These are phyloP conservation scores for Hiodon alosoides DNA, from an alignment of 2,113 vertebrate species.

Conservation along the genomic window DNA sequence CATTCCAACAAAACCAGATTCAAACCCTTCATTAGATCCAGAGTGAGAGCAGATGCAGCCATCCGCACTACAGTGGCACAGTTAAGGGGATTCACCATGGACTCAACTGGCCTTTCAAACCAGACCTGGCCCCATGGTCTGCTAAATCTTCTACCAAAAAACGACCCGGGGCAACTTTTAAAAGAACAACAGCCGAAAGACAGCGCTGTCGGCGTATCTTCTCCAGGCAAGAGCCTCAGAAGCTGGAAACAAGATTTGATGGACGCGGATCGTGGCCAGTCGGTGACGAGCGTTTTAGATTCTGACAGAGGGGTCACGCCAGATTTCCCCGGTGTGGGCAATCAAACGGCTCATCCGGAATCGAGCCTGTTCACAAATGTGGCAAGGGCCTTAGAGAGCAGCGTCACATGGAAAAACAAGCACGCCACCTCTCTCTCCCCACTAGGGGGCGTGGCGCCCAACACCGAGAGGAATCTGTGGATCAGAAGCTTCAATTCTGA, in stretches of 20 bases:
- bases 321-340: not conserved
- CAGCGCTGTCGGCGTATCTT: not conserved
- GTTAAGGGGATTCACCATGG: not conserved
- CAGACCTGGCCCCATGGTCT: not conserved
- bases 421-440: not conserved
- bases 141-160: not conserved
- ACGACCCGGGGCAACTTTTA: not conserved
- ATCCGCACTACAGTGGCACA: slow-evolving; percentile 9
- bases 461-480: not conserved
- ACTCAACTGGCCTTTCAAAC: not conserved
- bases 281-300: not conserved
- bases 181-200: not conserved
- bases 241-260: slow-evolving; percentile 6
- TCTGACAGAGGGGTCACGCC: not conserved
- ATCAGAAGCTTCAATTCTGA: not conserved
- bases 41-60: not conserved
- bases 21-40: not conserved
- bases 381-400: not conserved
- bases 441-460: not conserved
- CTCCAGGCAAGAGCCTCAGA: not conserved
- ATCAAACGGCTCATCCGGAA: not conserved
- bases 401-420: not conserved
- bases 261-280: not conserved
- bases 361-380: not conserved
- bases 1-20: slow-evolving; percentile 17